Base-by-base conservation (phyloP, 1,140 invertebrate species). In the Hylyphantes graminicola region DNA sequence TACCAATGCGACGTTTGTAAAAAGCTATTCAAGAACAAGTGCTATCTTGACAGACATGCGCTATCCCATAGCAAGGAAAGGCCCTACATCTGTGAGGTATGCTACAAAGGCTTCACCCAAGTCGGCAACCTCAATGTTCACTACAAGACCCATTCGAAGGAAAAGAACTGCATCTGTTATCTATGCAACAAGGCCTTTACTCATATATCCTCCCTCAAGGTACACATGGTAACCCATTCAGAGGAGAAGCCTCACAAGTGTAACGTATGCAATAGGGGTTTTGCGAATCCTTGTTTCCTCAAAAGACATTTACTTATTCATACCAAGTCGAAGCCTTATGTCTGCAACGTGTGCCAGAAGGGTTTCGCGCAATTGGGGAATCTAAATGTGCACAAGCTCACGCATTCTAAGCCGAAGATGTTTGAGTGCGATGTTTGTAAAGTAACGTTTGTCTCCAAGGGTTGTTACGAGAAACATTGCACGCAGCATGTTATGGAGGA, bases 151-250 rank as follows among this genome's bases (percentile, higher is more conserved):
- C 63, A 65, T 21, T n/a, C 72, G 57, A 50, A 57, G 35, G 19
- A 55, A 74, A 74, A 74, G 53, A 74, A 35, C 51, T 13, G 35
- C 54, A 19, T 12, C 48, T 74, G 72, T 74, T 74, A 74, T 74
- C 7, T 74, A 7, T 74, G 72, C 21, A 54, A 10, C 15, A 74
- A 74, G 57, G 15, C 10, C 2, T 74, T 74, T 21, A 50, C 17
- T 3, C 72, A 57, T 35, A 12, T 74, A 19, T 51, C 17, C 21
- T 17, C 53, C 3, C 17, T 74, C 3, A 74, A 74, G 57, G 72
- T n/a, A 10, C 75, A 78, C 21, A 7, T 54, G 9, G n/a, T 67
- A 19, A 78, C 59, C 2, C 75, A 78, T 35, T 65, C 75, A 12
- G 15, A 51, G 19, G 15, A 48, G 4, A 65, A 64, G 59, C 75